Percentiles rank a stretch among this genome's conserved stretches.
Evolutionary conservation across 2,113 vertebrate species (phyloP).

Genomic region (cattle (Bos taurus)): DNA sequence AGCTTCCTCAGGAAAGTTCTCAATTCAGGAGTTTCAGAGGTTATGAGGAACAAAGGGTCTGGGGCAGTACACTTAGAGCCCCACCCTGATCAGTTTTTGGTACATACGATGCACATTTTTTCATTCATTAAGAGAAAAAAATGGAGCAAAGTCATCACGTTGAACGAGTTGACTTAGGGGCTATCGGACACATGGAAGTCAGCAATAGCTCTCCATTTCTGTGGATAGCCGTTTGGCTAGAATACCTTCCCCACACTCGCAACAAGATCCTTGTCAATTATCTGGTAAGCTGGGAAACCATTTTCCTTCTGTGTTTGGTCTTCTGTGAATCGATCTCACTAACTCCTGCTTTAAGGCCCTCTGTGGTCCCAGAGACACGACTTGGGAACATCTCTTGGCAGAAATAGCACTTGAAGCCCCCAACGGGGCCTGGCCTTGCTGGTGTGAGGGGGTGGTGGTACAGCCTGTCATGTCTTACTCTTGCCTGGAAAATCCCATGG

Average conservation of each 20-base stretch:
- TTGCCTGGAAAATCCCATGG: too few species aligned
- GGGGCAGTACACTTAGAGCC: too few species aligned
- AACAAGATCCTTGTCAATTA: background rate
- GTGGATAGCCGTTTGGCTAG: too few species aligned
- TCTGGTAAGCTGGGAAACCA: background rate
- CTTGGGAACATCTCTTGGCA: background rate
- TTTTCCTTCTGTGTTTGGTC: background rate
- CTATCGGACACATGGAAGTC: too few species aligned
- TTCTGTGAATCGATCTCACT: background rate
- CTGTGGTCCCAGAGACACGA: accelerated
- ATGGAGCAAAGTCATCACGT: background rate
- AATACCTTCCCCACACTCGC: background rate
- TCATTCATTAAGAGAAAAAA: background rate
- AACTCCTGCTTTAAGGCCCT: too few species aligned
- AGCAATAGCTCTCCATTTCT: background rate
- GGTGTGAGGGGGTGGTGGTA: too few species aligned
- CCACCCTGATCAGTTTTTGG: background rate
- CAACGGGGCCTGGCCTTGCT: background rate
- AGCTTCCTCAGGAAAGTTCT: background rate
- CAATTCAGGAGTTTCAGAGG: background rate
- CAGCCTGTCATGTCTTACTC: accelerated
- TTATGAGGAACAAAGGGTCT: background rate
- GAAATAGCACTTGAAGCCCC: background rate
- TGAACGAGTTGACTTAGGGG: background rate
- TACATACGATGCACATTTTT: background rate